Base-by-base conservation (phyloP, 2,888 invertebrate species). In the Nebria salina region DNA sequence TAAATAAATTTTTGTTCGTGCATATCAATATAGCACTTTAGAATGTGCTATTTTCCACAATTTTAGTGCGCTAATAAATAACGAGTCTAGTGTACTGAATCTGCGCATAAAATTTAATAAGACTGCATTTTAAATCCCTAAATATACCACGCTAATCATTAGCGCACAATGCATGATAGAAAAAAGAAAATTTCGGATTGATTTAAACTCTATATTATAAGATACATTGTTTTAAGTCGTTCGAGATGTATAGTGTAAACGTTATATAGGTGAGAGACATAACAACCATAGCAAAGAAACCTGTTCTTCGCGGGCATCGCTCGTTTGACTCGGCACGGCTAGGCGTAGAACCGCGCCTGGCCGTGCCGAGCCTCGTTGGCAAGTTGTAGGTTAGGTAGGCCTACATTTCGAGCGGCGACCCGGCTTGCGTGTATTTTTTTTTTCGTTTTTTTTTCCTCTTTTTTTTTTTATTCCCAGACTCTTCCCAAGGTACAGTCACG, bases 371-470 rank as follows among this genome's bases (percentile, higher is more conserved):
- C 70, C 77, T 66, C 20, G 70, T 70, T 25, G 11, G 70, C 34
- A 70, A 26, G 20, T 70, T 80, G 82, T 82, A 82, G 82, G 72
- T 74, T 64, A 82, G 83, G 80, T 75, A 83, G 83, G 80, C 83
- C 83, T 82, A 83, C 83, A 83, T 83, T 83, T 83, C 83, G 80
- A 83, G 82, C 84, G 82, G 84, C 83, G 83, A 84, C 83, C 82
- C 77, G 82, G 80, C 82, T 75, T 78, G 79, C 81, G 81, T 83
- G 83, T 84, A 84, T 84, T 83, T 84, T 84, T 84, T 20, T 84
- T 83, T 83, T 83, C 66, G 74, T 65, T 74, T 74, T 74, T 79
- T 79, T 74, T 74, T 73, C 15, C n/a, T 79, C 43, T 74, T 68
- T 74, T 74, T 20, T 74, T 74, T 79, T 74, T 74, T 74, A 79